Percentiles rank a stretch among this genome's conserved stretches.
Evolutionary conservation across 2,797 vertebrate species (phyloP).

Genomic region (Diplodus puntazzo): DNA sequence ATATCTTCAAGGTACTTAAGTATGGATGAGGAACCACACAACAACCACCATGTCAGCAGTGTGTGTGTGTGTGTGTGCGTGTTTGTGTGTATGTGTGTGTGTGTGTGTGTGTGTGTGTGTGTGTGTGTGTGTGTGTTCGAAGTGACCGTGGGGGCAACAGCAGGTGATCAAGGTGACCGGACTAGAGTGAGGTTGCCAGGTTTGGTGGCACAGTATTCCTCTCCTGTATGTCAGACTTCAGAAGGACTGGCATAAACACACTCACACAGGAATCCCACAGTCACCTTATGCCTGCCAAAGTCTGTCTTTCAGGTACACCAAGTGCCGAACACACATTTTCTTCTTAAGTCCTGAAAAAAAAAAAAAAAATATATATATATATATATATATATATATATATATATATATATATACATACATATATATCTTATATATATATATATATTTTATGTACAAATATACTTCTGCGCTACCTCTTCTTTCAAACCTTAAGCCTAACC

Average conservation of each 20-base stretch:
- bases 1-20: neutral
- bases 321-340: neutral
- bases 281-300: constrained; percentile 30
- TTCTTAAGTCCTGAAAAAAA: neutral
- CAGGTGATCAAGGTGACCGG: constrained; percentile 76
- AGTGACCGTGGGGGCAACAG: constrained; percentile 57
- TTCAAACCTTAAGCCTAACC: neutral
- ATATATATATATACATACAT: too few species aligned
- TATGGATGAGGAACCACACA: neutral
- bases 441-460: neutral
- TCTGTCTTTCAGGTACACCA: neutral
- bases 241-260: constrained; percentile 58
- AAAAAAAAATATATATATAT: neutral
- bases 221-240: constrained; percentile 54
- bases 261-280: constrained; percentile 25
- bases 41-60: constrained; percentile 8
- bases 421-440: too few species aligned
- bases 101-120: too few species aligned
- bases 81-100: neutral
- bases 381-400: too few species aligned
- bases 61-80: constrained; percentile 12
- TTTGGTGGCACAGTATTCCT: constrained; percentile 51
- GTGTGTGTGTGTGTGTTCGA: constrained; percentile 14
- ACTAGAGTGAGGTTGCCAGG: constrained; percentile 61
- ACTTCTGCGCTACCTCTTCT: too few species aligned